Evolutionary conservation across 2,888 invertebrate species (phyloP), one percentile per base, ranked within the genome.

Genomic region (Polymixis lichenea): DNA sequence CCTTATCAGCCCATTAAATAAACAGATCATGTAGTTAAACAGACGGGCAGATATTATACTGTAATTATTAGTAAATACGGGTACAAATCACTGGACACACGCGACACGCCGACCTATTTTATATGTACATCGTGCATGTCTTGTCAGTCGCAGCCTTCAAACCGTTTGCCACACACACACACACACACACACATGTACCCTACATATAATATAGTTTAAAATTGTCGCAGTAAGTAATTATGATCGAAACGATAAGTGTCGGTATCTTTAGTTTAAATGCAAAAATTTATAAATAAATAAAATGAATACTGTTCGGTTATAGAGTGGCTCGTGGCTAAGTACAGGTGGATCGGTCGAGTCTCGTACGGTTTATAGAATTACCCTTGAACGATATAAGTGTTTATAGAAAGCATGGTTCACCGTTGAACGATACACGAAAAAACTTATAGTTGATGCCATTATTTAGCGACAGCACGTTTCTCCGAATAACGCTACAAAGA

Each of bases 51-150:
- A 78, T 66, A 87, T 82, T 82, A 82, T 82, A 75, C 58, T 77
- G 76, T 80, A 86, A 84, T 87, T 80, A 82, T 81, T 77, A 61
- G 74, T 82, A 83, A 78, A 78, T 77, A 84, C 55, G n/a, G 46
- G 25, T 70, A 78, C 74, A 86, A 84, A 86, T 86, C 82, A 78
- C 80, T 65, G 38, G 43, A 11, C 51, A 61, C 87, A 87, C 87
- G 87, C 87, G 82, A 87, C 64, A 65, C 81, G 73, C 28, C 67
- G 82, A 86, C 82, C 88, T 83, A 79, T 82, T 85, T 89, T 78
- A 86, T 76, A 86, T 83, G 3, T 38, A 38, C 38, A 85, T 80
- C 86, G 82, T 89, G 88, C 90, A 87, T 90, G 90, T 90, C 91
- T 88, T 87, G 85, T 89, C 90, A 89, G 86, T 83, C 83, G 78